Evolutionary conservation across 2,113 vertebrate genomes (phyloP), one percentile per base, ranked within the genome.

Genomic region (Eretmochelys imbricata): DNA sequence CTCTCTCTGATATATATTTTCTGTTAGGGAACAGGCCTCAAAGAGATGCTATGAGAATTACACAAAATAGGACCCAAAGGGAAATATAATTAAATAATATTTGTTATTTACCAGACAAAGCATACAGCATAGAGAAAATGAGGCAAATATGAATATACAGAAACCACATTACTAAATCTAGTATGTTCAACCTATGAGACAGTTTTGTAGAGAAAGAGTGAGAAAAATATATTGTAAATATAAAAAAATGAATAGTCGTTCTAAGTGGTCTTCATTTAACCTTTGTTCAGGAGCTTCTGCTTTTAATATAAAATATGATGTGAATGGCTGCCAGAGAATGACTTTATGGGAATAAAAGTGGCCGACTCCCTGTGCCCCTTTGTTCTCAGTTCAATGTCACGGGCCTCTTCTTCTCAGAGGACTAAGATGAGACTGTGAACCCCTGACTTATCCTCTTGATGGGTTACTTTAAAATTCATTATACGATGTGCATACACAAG

Each of bases 1-100:
- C 27, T 1, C 54, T 78, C 5, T 59, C 16, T 9, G 49, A 29
- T 0, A 6, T 3, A 12, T 6, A 22, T 49, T 3, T 1, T 82
- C 55, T 62, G 49, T 46, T 38, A 82, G 6, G 31, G 19, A 72
- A 81, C 17, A 42, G 3, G 62, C 9, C 35, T 25, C 0, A 0
- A 96, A 89, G 53, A 54, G 8, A 59, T 35, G 49, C 17, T 50
- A 27, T 69, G 54, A 50, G n/a, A 76, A 17, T 4, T 12, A 62
- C n/a, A 27, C 46, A 55, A 75, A 89, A 16, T 53, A 84, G 75
- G 82, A 84, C 29, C n/a, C 17, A 19, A 65, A 57, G 29, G 49
- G 19, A 38, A 75, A 11, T 14, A 8, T 83, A 91, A 90, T 35
- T 19, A 0, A 3, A 16, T 6, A 5, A 24, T 62, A 10, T 22